These are phyloP conservation scores for Aphaenogaster floridana DNA, from an alignment of 1,140 invertebrate genomes.

Conservation along the genomic window DNA sequence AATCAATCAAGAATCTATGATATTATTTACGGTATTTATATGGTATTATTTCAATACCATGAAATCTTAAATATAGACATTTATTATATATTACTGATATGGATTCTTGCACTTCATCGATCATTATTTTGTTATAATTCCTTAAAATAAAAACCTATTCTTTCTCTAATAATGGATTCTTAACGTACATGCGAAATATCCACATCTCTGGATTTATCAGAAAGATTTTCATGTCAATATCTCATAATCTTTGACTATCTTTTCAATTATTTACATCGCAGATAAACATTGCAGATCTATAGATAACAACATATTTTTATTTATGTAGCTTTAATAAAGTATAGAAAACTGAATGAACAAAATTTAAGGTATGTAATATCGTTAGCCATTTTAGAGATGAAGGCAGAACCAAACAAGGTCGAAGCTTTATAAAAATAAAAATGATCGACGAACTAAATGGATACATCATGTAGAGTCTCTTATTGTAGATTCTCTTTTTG, in stretches of 20 bases:
- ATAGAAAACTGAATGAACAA: neutral
- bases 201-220: neutral
- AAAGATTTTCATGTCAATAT: neutral
- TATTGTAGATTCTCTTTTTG: neutral
- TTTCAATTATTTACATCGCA: slow-evolving; percentile 15
- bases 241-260: neutral
- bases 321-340: slow-evolving; percentile 12
- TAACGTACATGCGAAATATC: neutral
- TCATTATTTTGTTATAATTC: slow-evolving; percentile 6
- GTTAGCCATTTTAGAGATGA: slow-evolving; percentile 6
- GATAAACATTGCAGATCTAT: slow-evolving; percentile 30
- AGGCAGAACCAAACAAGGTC: neutral
- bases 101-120: neutral
- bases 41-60: neutral
- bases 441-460: slow-evolving; percentile 6
- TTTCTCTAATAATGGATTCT: neutral
- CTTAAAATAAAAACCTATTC: neutral
- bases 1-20: neutral
- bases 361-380: slow-evolving; percentile 26
- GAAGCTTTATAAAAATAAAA: slow-evolving; percentile 37
- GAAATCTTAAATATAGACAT: slow-evolving; percentile 6
- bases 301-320: slow-evolving; percentile 20
- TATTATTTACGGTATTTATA: neutral
- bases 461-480: neutral
- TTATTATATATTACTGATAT: slow-evolving; percentile 23